Evolutionary conservation across 2,797 vertebrate genomes (phyloP), one percentile per base, ranked within the genome.

Genomic region (Hippopotamyrus pictus): DNA sequence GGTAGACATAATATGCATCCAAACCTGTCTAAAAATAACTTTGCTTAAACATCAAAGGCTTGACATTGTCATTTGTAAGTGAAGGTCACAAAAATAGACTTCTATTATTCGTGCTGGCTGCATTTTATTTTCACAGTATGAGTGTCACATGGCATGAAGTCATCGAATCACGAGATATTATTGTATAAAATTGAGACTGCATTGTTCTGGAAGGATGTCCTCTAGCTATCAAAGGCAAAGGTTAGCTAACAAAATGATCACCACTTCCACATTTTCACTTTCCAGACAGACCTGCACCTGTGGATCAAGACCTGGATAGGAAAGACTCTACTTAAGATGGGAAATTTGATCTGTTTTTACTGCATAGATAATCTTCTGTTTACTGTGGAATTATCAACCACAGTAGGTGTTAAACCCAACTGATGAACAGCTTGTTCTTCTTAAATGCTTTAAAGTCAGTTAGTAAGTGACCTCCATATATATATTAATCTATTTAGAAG

Each of bases 71-170:
- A n/a, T 48, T 22, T 46, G 2, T 84, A 84, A 84, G 44, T 50
- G 82, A 50, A 84, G 82, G 82, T 84, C 41, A 50, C 9, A 50
- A 46, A 84, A 84, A 25, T 22, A 11, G 46, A 50, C 19, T 84
- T 46, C 6, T 48, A 25, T 11, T n/a, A 50, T 84, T 41, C 1
- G 0, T 46, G 82, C 41, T 84, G 44, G 44, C 37, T 46, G 76
- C n/a, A 1, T 44, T 5, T 46, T 82, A n/a, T 11, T 22, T 82
- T 22, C 19, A n/a, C 41, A n/a, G 41, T 46, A 46, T 46, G 76
- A 84, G n/a, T 50, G 82, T 84, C 82, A 46, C 82, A 50, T 48
- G 82, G n/a, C 82, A 84, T 84, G 44, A 82, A 46, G 7, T 84
- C 82, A 84, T n/a, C n/a, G n/a, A 84, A 84, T 84, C n/a, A 84